Evolutionary conservation across 2,113 vertebrate genomes (phyloP), one percentile per base, ranked within the genome.

Genomic region (Proterorhinus semilunaris): DNA sequence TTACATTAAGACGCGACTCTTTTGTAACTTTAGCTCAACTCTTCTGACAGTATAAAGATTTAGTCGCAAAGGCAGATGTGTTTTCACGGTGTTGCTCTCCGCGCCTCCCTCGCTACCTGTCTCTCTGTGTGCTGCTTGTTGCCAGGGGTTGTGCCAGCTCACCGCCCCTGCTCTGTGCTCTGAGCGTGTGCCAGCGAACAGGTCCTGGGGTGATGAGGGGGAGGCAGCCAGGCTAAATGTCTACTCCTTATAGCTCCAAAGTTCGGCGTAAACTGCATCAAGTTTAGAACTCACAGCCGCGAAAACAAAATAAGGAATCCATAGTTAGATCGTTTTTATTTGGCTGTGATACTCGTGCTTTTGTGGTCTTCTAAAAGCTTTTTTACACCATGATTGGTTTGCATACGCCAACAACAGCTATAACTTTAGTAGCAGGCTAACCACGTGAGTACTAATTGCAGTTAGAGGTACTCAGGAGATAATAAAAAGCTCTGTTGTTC

Each of bases 121-220:
- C 63, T 75, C 66, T 63, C 71, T n/a, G 80, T 55, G 4, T 27
- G 74, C 83, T 81, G 74, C 70, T 62, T 82, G 69, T 78, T 65
- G 50, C 73, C 74, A 65, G 79, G 65, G 89, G 74, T 80, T 77
- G 69, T 51, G 68, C 72, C 21, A 71, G 75, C 75, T 73, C 77
- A 46, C 64, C 79, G 87, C 84, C 62, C 44, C 52, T 21, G 70
- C 75, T 80, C 76, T 74, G 58, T 15, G 73, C 52, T 78, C 69
- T 66, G 73, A 77, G 69, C 51, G 45, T 67, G 76, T 71, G 81
- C 76, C 78, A 77, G 77, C 76, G 79, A 71, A 68, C 69, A 77
- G 48, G 72, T 82, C 64, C 72, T 10, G 11, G 42, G 81, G 74
- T 79, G 80, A 69, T 61, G 58, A 67, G 72, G 76, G 74, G 52